A percentile compares a stretch with the other conserved stretches of the same genome.
Conservation (phyloP, 2,113 vertebrate species). For the Cromileptes altivelis region DNA sequence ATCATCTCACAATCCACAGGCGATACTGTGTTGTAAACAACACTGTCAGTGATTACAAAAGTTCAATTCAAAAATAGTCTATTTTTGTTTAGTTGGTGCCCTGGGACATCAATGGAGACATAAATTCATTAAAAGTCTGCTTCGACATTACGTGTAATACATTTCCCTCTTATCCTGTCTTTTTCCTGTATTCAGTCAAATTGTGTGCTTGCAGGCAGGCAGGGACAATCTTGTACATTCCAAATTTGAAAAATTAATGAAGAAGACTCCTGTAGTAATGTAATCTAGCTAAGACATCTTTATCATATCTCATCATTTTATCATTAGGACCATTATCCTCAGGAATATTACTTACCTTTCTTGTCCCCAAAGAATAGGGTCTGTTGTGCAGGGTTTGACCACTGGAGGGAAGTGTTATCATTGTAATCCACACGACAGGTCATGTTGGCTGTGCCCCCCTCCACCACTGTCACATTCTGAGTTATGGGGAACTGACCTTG, state of each 20-base stretch:
- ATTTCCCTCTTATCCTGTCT: conserved; percentile 31
- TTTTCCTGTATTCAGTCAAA: conserved; percentile 37
- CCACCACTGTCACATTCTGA: conserved; percentile 97
- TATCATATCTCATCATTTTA: conserved; percentile 53
- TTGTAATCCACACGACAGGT: conserved; percentile 99
- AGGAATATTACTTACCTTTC: conserved; percentile 89
- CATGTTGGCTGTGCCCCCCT: conserved; percentile 95
- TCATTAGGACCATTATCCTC: conserved; percentile 39
- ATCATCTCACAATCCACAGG: conserved; percentile 76
- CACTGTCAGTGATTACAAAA: conserved; percentile 68
- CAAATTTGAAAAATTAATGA: conserved; percentile 55
- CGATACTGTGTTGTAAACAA: conserved; percentile 73
- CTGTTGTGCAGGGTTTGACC: conserved; percentile 99
- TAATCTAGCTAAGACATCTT: conserved; percentile 56
- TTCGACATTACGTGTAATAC: conserved; percentile 29
- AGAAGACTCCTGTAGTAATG: conserved; percentile 34
- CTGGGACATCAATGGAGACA: conserved; percentile 54
- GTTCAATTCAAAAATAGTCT: conserved; percentile 58
- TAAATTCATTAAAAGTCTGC: conserved; percentile 65
- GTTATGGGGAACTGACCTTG: conserved; percentile 97
- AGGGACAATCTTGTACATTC: conserved; percentile 27
- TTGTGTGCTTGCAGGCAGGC: conserved; percentile 22
- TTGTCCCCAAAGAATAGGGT: conserved; percentile 99
- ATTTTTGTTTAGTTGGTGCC: conserved; percentile 54
- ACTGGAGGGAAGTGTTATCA: conserved; percentile 99